Base-by-base conservation (phyloP, 2,888 invertebrate species). In the Platerodrilus igneus region DNA sequence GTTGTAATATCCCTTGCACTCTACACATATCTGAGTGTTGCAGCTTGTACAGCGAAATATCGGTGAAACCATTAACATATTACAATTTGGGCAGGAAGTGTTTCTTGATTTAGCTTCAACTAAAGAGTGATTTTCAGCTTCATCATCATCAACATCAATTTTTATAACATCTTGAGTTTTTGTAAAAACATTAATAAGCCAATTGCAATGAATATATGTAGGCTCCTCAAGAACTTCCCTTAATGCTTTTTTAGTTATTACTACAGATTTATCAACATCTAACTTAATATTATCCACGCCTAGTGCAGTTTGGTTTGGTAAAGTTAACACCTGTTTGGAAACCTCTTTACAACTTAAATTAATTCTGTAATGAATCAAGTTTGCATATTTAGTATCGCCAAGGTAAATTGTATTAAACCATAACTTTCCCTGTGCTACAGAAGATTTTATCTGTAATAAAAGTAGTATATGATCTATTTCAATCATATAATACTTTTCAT, bases 61-160 rank as follows among this genome's bases (percentile, higher is more conserved):
- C 1, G 28, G 28, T 4, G 28, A 17, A 10, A 17, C 28, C 28
- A 28, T 28, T 28, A 17, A 10, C 5, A 28, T 28, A 6, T 6
- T 18, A 16, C 28, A 28, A 8, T 28, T 15, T 2, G 17, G 28
- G 3, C 28, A 28, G 4, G 9, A 28, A 28, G 16, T 17, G 16
- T 2, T n/a, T n/a, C n/a, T n/a, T n/a, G n/a, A n/a, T n/a, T n/a
- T n/a, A n/a, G n/a, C n/a, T n/a, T n/a, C n/a, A n/a, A n/a, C n/a
- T n/a, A n/a, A n/a, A n/a, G n/a, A n/a, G n/a, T n/a, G n/a, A n/a
- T n/a, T n/a, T n/a, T n/a, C n/a, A n/a, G n/a, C n/a, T n/a, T n/a
- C n/a, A n/a, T n/a, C n/a, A n/a, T n/a, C n/a, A n/a, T n/a, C n/a
- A n/a, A n/a, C n/a, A n/a, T n/a, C n/a, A n/a, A n/a, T n/a, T n/a